Base-by-base conservation (phyloP, 1,140 invertebrate species). In the Heterodera carotae region DNA sequence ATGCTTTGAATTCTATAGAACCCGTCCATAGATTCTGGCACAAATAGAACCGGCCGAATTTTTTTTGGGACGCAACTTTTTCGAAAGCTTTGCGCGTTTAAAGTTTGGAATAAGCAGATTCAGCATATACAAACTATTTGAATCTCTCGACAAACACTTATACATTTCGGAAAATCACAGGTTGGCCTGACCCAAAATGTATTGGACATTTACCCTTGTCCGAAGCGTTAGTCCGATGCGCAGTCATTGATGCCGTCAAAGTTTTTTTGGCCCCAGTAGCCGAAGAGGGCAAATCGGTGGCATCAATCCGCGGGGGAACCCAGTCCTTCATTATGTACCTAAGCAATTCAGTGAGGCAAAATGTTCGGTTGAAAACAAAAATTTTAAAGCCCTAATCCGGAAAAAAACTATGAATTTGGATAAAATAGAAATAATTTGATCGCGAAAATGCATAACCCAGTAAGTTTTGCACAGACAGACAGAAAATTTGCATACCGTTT, bases 401-500 rank as follows among this genome's bases (percentile, higher is more conserved):
- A 43, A 43, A 43, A 43, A 43, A 7, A 10, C 39, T 39, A 43
- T 8, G 0, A 39, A 10, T 43, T 43, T 31, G 2, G 29, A 25
- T 76, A 69, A 60, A 43, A 70, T 69, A 15, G 72, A 75, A 64
- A 64, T 5, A 64, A 5, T 29, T 29, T 64, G 10, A 64, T 64
- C 4, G 27, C 31, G 10, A 29, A 33, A 29, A 64, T n/a, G n/a
- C n/a, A n/a, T n/a, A n/a, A n/a, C n/a, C n/a, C n/a, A n/a, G n/a
- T n/a, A n/a, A n/a, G n/a, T n/a, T n/a, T n/a, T n/a, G n/a, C n/a
- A n/a, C n/a, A n/a, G n/a, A n/a, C n/a, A n/a, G n/a, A n/a, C n/a
- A n/a, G 3, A 64, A 79, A 69, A 79, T 53, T 39, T 39, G 8
- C 27, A 22, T 97, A 98, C 87, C 96, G 97, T 89, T 97, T 98